Evolutionary conservation across 2,797 vertebrate genomes (phyloP).

Genomic region (Arvicola amphibius): DNA sequence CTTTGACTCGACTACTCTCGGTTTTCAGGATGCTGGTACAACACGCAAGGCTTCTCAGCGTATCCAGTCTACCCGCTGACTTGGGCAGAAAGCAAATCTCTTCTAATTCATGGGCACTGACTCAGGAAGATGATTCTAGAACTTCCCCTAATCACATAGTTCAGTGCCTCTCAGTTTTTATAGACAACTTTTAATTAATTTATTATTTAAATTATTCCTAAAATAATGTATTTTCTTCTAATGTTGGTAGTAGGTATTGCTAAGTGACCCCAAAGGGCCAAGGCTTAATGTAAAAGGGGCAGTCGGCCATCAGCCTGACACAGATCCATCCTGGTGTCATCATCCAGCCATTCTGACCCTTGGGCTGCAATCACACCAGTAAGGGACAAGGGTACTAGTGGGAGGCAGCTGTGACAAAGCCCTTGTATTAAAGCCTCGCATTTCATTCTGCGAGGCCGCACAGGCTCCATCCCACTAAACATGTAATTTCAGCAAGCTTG

Average conservation of each 20-base stretch:
- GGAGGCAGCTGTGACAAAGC: background rate
- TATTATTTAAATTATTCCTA: conserved; percentile 4
- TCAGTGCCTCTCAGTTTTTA: background rate
- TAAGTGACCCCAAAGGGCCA: background rate
- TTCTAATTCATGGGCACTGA: conserved; percentile 1
- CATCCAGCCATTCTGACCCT: background rate
- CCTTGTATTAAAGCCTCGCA: accelerated
- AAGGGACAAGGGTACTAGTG: background rate
- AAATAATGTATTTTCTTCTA: conserved; percentile 3
- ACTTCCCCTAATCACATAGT: conserved; percentile 1
- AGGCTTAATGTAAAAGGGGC: conserved; percentile 3
- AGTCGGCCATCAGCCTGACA: background rate
- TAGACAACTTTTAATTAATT: background rate
- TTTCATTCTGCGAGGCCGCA: background rate
- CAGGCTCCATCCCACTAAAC: background rate
- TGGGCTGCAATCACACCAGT: background rate
- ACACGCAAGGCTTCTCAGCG: background rate
- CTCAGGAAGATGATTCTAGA: conserved; percentile 14
- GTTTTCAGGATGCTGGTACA: conserved; percentile 11
- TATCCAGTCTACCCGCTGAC: background rate
- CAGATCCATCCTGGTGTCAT: background rate
- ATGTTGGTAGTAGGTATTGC: background rate
- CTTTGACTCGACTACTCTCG: background rate
- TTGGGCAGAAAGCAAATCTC: conserved; percentile 37
- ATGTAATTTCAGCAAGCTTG: background rate